A percentile compares a stretch with the other conserved stretches of the same genome.
These are phyloP conservation scores for Pluvialis apricaria DNA, from an alignment of 2,113 vertebrate genomes.

Conservation along the genomic window DNA sequence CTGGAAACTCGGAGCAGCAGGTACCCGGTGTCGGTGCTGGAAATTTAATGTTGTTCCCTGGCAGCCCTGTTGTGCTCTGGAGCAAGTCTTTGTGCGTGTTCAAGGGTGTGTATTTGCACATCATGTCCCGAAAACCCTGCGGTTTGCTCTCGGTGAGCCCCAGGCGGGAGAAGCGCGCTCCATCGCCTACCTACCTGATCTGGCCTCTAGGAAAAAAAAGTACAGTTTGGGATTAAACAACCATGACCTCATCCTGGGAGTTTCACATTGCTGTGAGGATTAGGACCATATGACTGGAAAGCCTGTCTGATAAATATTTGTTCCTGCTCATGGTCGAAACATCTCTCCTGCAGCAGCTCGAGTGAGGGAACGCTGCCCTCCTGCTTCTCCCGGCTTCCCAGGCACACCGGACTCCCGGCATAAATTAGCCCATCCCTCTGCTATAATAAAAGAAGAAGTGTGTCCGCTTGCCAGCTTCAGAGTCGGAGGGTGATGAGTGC, in stretches of 20 bases:
- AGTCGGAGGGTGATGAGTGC: background rate
- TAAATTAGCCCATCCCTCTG: background rate
- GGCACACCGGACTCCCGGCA: background rate
- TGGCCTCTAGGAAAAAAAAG: background rate
- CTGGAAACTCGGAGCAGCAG: background rate
- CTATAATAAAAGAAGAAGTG: background rate
- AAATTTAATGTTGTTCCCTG: accelerated
- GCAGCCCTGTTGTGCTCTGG: background rate
- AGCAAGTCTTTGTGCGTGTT: accelerated
- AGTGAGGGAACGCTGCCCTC: background rate
- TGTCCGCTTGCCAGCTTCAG: background rate
- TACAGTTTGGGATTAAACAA: background rate
- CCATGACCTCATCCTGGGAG: conserved; percentile 54
- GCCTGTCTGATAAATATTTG: conserved; percentile 25
- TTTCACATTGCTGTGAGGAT: background rate
- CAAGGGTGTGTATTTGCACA: background rate
- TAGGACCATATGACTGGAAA: conserved; percentile 60
- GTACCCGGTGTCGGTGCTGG: background rate
- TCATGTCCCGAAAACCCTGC: background rate
- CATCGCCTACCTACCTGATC: background rate
- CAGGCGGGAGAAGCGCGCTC: background rate
- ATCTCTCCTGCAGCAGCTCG: background rate
- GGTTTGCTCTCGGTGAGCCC: background rate
- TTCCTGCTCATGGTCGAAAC: background rate
- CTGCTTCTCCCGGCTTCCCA: background rate